Percentiles rank a stretch among this genome's conserved stretches.
Evolutionary conservation across 2,797 vertebrate species (phyloP).

Genomic region (Sebastes iracundus): DNA sequence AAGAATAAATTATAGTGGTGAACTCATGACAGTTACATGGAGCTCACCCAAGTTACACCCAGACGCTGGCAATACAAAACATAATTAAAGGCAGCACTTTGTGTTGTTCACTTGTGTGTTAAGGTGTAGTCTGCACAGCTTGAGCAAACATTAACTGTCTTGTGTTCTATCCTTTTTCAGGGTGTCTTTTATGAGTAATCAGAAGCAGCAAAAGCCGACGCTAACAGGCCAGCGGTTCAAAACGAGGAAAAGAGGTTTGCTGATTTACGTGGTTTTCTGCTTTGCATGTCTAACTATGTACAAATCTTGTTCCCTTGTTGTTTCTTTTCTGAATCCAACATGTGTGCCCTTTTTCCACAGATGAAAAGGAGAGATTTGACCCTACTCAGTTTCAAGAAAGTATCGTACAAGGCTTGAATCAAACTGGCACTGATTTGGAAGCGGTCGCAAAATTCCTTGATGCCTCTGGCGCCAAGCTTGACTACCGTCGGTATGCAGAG

Average conservation of each 20-base stretch:
- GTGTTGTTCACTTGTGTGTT: not conserved
- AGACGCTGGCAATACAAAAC: not conserved
- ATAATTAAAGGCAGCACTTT: not conserved
- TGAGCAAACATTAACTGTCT: not conserved
- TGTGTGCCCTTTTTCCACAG: slow-evolving; percentile 65
- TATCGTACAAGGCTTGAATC: slow-evolving; percentile 99
- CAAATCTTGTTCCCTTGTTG: not conserved
- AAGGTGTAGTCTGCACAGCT: not conserved
- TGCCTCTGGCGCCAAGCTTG: slow-evolving; percentile 97
- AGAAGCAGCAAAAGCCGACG: slow-evolving; percentile 99
- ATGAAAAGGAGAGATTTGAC: slow-evolving; percentile 99
- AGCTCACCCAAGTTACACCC: not conserved
- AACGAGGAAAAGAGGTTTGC: slow-evolving; percentile 97
- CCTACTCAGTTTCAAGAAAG: slow-evolving; percentile 99
- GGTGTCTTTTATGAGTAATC: slow-evolving; percentile 99
- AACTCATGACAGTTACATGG: not conserved
- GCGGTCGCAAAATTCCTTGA: slow-evolving; percentile 98
- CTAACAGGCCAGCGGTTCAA: slow-evolving; percentile 99
- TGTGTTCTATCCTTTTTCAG: slow-evolving; percentile 63
- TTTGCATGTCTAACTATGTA: too few species aligned
- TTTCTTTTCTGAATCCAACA: not conserved
- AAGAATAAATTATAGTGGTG: not conserved
- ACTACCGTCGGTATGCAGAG: slow-evolving; percentile 99
- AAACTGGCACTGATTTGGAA: slow-evolving; percentile 97
- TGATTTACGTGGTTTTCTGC: not conserved